Conservation (phyloP, 30 jellyfish, hydroid and myxozoan genomes). For the Sanderia malayensis region DNA sequence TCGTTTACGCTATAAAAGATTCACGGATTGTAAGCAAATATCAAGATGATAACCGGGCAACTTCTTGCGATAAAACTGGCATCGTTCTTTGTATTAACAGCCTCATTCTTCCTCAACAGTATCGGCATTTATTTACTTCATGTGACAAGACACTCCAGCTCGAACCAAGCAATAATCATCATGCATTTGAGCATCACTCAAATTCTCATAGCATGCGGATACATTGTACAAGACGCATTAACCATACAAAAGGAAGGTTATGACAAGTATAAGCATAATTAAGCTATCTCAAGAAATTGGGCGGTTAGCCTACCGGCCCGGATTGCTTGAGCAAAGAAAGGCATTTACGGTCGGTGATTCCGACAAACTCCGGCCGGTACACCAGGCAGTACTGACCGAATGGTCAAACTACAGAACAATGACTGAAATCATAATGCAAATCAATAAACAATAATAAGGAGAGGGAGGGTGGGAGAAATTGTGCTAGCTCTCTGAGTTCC, state of each 20-base stretch:
- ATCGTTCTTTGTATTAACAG: constrained; percentile 5
- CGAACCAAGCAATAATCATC: constrained; percentile 26
- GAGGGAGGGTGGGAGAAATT: no score
- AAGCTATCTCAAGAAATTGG: no score
- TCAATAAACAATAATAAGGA: no score
- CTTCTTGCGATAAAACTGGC: background rate
- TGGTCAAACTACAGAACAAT: no score
- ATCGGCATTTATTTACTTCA: constrained; percentile 36
- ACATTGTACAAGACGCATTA: constrained; percentile 34
- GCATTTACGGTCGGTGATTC: no score
- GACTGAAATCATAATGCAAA: no score
- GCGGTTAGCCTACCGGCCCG: no score
- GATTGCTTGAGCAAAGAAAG: no score
- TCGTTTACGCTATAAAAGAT: no score
- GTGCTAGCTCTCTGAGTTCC: no score
- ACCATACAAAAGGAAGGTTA: constrained; percentile 22
- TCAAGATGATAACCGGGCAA: constrained; percentile 10
- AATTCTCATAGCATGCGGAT: constrained; percentile 20
- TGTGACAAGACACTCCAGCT: constrained; percentile 22
- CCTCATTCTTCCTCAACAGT: constrained; percentile 32
- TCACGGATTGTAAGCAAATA: background rate
- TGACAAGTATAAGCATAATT: constrained; percentile 13
- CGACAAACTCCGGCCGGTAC: no score
- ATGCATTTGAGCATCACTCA: constrained; percentile 36
- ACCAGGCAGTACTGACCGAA: no score